Base-by-base conservation (phyloP, 2,888 invertebrate genomes). In the Phrixothrix hirtus region DNA sequence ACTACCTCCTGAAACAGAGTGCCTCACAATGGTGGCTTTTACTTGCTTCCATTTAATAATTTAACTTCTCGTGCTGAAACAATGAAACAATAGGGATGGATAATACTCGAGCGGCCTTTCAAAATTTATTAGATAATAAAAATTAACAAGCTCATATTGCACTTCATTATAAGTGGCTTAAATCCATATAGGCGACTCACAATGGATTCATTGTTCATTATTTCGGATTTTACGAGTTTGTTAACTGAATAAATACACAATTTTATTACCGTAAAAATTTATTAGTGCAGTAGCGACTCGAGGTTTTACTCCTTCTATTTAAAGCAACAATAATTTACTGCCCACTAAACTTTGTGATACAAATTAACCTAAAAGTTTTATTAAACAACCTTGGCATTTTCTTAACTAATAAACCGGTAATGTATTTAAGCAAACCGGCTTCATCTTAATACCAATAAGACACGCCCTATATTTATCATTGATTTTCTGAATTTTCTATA, bases 121-220 rank as follows among this genome's bases (percentile, higher is more conserved):
- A 42, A 43, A 57, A 57, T 57, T 57, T 57, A 57, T 57, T 57
- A 57, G 48, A 48, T 52, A 57, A 53, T 57, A 53, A 57, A 57
- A 53, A 57, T 57, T 49, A 53, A 57, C 53, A 57, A 52, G 49
- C 52, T 47, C 48, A 48, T 53, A 57, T 57, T 48, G 38, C 41
- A 46, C 56, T 57, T 48, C 48, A 37, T 49, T 47, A 57, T 45
- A 38, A 34, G 45, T 34, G 39, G 16, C 48, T 30, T 45, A 37
- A 32, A 27, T 26, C 36, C 25, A 38, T 37, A 37, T 37, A 36
- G 13, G 43, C 26, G 44, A 32, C 35, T 21, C 21, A 50, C 41
- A 49, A 41, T 41, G 15, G 27, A 26, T 36, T 36, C 49, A 43
- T 50, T 50, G 49, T 50, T 50, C 49, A 13, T 37, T 43, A 31